Conservation (phyloP, 2,113 vertebrate species). For the Sialia sialis region DNA sequence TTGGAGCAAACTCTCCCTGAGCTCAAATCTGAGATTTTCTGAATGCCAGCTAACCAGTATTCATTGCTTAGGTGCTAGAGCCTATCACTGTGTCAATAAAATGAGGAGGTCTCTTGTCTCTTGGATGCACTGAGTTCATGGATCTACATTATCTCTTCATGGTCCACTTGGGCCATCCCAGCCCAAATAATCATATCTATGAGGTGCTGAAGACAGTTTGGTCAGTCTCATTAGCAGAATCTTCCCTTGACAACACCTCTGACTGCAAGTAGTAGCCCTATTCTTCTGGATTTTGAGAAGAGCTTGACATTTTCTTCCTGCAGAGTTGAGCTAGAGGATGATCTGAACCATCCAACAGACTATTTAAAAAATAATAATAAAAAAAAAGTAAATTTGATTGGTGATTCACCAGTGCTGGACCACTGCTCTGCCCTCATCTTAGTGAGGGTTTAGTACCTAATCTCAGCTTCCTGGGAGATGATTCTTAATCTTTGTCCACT, state of each 20-base stretch:
- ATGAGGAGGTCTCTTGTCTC: neutral
- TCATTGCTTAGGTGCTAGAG: neutral
- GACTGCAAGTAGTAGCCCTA: fast-evolving
- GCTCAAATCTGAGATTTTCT: neutral
- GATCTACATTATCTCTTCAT: fast-evolving
- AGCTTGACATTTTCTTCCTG: neutral
- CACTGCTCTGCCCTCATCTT: neutral
- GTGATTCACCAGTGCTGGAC: neutral
- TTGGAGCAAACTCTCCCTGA: neutral
- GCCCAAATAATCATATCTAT: neutral
- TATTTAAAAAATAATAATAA: neutral
- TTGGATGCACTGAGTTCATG: neutral
- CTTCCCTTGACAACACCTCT: neutral
- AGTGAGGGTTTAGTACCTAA: neutral
- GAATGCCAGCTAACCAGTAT: neutral
- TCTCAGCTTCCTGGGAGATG: neutral
- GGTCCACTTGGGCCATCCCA: neutral
- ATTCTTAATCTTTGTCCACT: neutral
- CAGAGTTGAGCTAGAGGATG: neutral
- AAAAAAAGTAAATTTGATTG: neutral
- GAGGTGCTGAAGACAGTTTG: neutral
- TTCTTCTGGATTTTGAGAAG: neutral
- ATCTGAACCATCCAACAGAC: neutral
- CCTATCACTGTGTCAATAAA: neutral
- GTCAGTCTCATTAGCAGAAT: neutral